Evolutionary conservation across 2,888 invertebrate genomes (phyloP).

Genomic region (Drosophila falleni): DNA sequence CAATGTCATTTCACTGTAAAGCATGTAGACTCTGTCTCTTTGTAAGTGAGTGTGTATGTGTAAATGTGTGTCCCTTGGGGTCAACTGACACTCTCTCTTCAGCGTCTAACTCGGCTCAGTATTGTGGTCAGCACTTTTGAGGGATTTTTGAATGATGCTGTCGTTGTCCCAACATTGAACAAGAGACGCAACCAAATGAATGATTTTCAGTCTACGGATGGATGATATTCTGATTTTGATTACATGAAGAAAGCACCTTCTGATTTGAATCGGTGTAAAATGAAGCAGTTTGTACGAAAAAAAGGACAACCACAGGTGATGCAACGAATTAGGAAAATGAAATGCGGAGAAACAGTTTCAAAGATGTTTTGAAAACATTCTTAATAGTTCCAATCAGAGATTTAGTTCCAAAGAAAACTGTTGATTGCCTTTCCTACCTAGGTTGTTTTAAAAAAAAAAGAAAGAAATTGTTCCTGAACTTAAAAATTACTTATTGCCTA

Average conservation of each 20-base stretch:
- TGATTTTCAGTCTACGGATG: conserved; percentile 5
- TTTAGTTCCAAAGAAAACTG: not conserved
- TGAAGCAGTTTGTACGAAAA: not conserved
- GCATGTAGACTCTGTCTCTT: conserved; percentile 7
- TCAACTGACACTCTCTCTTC: conserved; percentile 5
- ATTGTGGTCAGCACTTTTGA: conserved; percentile 52
- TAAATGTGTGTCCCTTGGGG: not conserved
- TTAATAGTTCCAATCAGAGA: not conserved
- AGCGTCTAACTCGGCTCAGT: conserved; percentile 8
- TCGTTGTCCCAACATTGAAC: conserved; percentile 8
- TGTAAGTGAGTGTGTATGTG: not conserved
- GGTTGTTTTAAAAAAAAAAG: no score
- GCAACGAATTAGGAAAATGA: not conserved
- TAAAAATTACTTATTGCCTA: no score
- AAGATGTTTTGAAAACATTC: no score
- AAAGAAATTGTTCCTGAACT: no score
- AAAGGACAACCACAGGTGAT: not conserved
- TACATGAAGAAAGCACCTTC: conserved; percentile 14
- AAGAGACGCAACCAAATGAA: conserved; percentile 39
- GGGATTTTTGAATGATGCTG: conserved; percentile 42
- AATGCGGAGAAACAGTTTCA: not conserved
- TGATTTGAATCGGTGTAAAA: conserved; percentile 7
- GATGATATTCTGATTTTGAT: conserved; percentile 20
- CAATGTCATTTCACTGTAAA: conserved; percentile 13
- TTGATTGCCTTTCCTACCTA: no score